These are phyloP conservation scores for Melanophora roralis DNA, from an alignment of 2,888 invertebrate genomes.

Conservation along the genomic window DNA sequence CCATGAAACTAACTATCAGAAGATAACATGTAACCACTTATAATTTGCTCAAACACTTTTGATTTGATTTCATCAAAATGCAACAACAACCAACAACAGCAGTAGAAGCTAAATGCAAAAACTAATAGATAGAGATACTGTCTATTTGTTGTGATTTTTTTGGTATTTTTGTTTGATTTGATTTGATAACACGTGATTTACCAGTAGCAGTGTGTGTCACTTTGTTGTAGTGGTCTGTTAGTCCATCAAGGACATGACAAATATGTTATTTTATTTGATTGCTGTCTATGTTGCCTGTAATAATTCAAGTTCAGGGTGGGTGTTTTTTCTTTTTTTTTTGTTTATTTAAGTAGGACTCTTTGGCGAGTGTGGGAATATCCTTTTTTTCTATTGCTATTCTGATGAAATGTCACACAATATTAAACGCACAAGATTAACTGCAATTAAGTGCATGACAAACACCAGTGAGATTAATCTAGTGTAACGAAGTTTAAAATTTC, in stretches of 20 bases:
- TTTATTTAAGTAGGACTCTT: neutral
- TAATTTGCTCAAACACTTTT: conserved; percentile 49
- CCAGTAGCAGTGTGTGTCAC: conserved; percentile 14
- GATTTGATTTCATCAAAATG: conserved; percentile 49
- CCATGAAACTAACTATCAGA: conserved; percentile 63
- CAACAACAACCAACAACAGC: neutral
- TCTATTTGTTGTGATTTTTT: conserved; percentile 54
- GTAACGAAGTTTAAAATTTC: conserved; percentile 47
- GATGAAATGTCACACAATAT: conserved; percentile 71
- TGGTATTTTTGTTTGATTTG: conserved; percentile 45
- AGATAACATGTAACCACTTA: conserved; percentile 62
- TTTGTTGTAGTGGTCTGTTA: conserved; percentile 26
- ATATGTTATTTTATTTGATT: conserved; percentile 53
- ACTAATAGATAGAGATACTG: conserved; percentile 11
- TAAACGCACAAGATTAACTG: conserved; percentile 72
- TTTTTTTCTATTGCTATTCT: conserved; percentile 35
- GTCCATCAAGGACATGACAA: conserved; percentile 54
- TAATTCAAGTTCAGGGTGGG: conserved; percentile 39
- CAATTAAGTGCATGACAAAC: conserved; percentile 67
- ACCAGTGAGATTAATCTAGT: conserved; percentile 36
- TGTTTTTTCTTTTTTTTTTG: no score
- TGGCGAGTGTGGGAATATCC: conserved; percentile 53
- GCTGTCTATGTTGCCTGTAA: conserved; percentile 35
- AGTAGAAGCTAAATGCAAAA: neutral
- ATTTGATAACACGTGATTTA: conserved; percentile 62